Base-by-base conservation (phyloP, 2,888 invertebrate genomes). In the Rhingia rostrata region DNA sequence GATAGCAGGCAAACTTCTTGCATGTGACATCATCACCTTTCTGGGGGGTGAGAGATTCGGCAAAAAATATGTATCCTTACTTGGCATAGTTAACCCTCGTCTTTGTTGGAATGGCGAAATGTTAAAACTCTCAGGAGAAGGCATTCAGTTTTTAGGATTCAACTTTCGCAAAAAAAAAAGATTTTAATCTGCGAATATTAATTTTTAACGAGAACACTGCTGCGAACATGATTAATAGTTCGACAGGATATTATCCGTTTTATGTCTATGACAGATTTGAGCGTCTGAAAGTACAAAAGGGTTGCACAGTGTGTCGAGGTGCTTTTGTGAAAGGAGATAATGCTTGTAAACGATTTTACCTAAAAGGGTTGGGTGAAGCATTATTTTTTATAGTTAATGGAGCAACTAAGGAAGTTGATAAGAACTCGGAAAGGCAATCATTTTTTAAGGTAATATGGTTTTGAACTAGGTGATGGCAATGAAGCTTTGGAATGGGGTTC, bases 111-210 rank as follows among this genome's bases (percentile, higher is more conserved):
- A 12, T 75, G 12, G 53, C 47, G 41, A 54, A 67, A 67, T 63
- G 77, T 56, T 32, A 30, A 74, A 69, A 45, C 32, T 49, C 45
- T 66, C 39, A 58, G 45, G 9, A 35, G 32, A 56, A 32, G 5
- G 4, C 7, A 12, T 35, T 69, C 43, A 60, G n/a, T 51, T 30
- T 39, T 35, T 45, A 14, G 54, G 45, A 61, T 84, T 80, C 75
- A 51, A 12, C 51, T 80, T 54, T 84, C 49, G 84, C 74, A 79
- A 64, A 69, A 79, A 80, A 84, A 79, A 64, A 69, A 79, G 84
- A 84, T 84, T 84, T 67, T 84, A 84, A 84, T 84, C 84, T 84
- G 80, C 74, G 80, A 80, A 84, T 84, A 84, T 84, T 84, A 84
- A 84, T 84, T 84, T 84, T 84, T 84, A 84, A 84, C 84, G 84